Conservation (phyloP, 1,140 invertebrate genomes). For the Sarcophaga peregrina region DNA sequence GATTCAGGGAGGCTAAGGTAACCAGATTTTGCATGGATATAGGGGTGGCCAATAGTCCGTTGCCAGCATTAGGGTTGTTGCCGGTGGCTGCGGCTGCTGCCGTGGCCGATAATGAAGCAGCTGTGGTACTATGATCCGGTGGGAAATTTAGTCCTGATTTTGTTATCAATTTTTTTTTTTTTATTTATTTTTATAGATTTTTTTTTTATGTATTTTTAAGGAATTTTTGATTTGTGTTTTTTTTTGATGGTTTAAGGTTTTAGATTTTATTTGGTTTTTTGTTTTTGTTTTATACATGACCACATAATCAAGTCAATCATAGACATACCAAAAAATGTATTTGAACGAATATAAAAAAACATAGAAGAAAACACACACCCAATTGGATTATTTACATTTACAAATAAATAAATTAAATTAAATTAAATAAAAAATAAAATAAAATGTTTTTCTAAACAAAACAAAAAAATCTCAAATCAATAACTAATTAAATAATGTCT, state of each 20-base stretch:
- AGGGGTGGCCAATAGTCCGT: slow-evolving; percentile 72
- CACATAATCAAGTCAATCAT: slow-evolving; percentile 67
- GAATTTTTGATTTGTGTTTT: slow-evolving; percentile 45
- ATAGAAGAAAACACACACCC: slow-evolving; percentile 67
- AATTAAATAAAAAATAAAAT: slow-evolving; percentile 20
- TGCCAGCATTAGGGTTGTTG: slow-evolving; percentile 54
- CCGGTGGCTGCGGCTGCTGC: slow-evolving; percentile 40
- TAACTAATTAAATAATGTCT: not conserved
- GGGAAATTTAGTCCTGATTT: slow-evolving; percentile 67
- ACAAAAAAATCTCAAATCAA: not conserved
- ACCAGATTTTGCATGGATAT: slow-evolving; percentile 92
- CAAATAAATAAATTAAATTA: slow-evolving; percentile 49
- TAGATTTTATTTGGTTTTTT: slow-evolving; percentile 59
- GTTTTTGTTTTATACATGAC: slow-evolving; percentile 63
- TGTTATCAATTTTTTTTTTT: slow-evolving; percentile 53
- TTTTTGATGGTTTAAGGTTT: slow-evolving; percentile 51
- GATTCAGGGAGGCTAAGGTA: slow-evolving; percentile 83
- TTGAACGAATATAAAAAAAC: slow-evolving; percentile 66
- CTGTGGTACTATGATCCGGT: slow-evolving; percentile 65
- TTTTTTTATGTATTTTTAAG: slow-evolving; percentile 52
- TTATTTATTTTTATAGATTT: slow-evolving; percentile 45
- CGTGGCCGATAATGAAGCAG: slow-evolving; percentile 57
- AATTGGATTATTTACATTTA: slow-evolving; percentile 68
- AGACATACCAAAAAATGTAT: slow-evolving; percentile 66
- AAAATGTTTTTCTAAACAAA: not conserved